A percentile compares a stretch with the other conserved stretches of the same genome.
Conservation (phyloP, 2,888 invertebrate species). For the Dynastes grantii region DNA sequence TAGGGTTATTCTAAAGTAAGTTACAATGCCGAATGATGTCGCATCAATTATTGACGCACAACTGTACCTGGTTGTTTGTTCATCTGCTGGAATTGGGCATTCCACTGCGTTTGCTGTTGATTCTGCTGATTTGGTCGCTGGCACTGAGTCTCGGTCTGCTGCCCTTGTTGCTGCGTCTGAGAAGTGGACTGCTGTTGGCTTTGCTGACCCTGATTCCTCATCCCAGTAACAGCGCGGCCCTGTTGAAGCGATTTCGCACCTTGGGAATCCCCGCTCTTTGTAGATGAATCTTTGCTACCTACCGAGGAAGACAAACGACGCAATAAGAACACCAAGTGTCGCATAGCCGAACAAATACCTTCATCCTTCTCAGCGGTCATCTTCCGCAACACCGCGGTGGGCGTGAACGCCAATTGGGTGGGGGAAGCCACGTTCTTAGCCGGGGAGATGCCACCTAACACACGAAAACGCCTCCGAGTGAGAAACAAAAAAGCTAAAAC, state of each 20-base stretch:
- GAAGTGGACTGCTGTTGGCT: slow-evolving; percentile 59
- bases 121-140: slow-evolving; percentile 44
- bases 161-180: slow-evolving; percentile 52
- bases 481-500: background rate
- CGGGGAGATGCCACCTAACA: slow-evolving; percentile 62
- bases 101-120: slow-evolving; percentile 58
- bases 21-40: too few species aligned
- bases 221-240: slow-evolving; percentile 68
- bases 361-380: slow-evolving; percentile 94
- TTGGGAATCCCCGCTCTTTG: slow-evolving; percentile 44
- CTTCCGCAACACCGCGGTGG: slow-evolving; percentile 93
- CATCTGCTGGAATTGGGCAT: slow-evolving; percentile 60
- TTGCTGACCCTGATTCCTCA: slow-evolving; percentile 59
- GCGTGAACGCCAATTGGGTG: slow-evolving; percentile 89
- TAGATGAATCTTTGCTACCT: slow-evolving; percentile 59
- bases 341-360: slow-evolving; percentile 66
- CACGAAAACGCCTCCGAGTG: background rate
- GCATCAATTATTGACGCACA: too few species aligned
- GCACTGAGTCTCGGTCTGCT: background rate
- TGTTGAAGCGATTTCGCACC: slow-evolving; percentile 60
- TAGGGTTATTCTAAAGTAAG: background rate
- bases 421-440: slow-evolving; percentile 75
- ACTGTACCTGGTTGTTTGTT: slow-evolving; percentile 59
- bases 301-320: slow-evolving; percentile 22
- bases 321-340: slow-evolving; percentile 2